Conservation (phyloP, 2,797 vertebrate genomes). For the Pelochelys cantorii region DNA sequence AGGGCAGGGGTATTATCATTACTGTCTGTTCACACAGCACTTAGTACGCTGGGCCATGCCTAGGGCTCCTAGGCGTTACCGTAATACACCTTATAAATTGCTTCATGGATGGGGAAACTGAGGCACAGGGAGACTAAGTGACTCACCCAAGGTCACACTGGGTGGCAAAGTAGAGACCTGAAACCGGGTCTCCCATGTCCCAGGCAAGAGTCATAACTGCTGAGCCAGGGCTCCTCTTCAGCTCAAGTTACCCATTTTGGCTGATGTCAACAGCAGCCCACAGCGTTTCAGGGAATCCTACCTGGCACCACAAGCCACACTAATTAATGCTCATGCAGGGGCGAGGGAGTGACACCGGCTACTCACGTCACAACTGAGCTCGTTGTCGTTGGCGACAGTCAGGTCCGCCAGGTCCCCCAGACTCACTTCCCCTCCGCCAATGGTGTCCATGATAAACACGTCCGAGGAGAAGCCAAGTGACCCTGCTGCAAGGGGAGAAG, state of each 20-base stretch:
- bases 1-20: not conserved
- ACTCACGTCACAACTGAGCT: constrained; percentile 91
- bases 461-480: constrained; percentile 91
- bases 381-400: constrained; percentile 93
- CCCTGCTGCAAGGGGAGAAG: constrained; percentile 78
- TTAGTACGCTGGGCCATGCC: not conserved
- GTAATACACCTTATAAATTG: not conserved
- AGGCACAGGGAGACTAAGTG: not conserved
- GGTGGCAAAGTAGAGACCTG: not conserved
- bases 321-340: not conserved
- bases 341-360: not conserved
- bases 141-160: not conserved
- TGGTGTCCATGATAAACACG: constrained; percentile 92
- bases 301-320: not conserved
- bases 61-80: not conserved
- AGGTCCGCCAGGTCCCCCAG: constrained; percentile 94
- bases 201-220: not conserved
- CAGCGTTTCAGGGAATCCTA: not conserved
- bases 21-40: not conserved
- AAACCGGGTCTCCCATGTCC: not conserved
- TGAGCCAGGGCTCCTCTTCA: not conserved
- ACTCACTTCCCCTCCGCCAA: constrained; percentile 91
- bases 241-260: not conserved
- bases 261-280: not conserved
- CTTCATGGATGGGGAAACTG: not conserved